Evolutionary conservation across 1,140 invertebrate species (phyloP), one percentile per base, ranked within the genome.

Genomic region (Ips nitidus): DNA sequence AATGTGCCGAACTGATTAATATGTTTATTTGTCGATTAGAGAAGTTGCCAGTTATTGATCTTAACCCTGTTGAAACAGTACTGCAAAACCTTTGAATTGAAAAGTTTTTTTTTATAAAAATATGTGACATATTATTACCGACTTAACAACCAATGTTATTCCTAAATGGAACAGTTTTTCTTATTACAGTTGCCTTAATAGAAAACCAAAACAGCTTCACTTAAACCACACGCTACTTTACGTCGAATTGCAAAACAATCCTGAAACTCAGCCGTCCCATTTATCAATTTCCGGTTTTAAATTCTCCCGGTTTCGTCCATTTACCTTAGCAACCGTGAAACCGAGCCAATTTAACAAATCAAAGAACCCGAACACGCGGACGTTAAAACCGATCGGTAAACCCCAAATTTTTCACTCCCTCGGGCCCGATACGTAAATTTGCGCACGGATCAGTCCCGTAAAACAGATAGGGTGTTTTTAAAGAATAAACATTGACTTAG

Each of bases 321-420:
- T 65, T 65, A 65, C 63, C 63, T 65, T 65, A 45, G 63, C 63
- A 65, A 65, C 63, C 63, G 52, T 65, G 42, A 65, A 65, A 55
- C 63, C 63, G 63, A 65, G 42, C 63, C 52, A 56, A 65, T 65
- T 65, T 65, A 65, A 56, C 63, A 65, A 65, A 65, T 65, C 63
- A 65, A 65, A 65, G 63, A 45, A 37, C 53, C 63, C 42, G 52
- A 56, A 43, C 52, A 56, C n/a, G 63, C 63, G 63, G 45, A 39
- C 50, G 47, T 43, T 52, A 60, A 68, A 68, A 61, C 45, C 57
- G 45, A 60, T 68, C 66, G 66, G 66, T 60, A 68, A 61, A 53
- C 66, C 66, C n/a, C 8, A 41, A 60, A 66, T 60, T 68, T 60
- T 68, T 68, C 57, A 59, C 39, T 47, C 66, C 42, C 57, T n/a